Percentiles rank a stretch among this genome's conserved stretches.
Evolutionary conservation across 2,113 vertebrate genomes (phyloP).

Genomic region (Ginglymostoma cirratum): DNA sequence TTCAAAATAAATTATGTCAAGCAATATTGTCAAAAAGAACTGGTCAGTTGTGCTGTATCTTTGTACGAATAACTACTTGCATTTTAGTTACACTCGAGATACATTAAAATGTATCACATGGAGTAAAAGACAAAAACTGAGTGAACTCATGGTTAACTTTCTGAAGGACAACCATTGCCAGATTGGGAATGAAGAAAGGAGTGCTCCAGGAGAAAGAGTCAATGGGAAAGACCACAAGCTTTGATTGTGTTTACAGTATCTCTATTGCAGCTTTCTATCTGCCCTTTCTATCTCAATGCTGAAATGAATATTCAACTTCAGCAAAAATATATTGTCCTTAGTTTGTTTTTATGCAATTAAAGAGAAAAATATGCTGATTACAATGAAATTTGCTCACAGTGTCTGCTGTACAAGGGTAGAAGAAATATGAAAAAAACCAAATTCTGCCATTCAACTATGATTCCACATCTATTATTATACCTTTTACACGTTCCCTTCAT

Average conservation of each 20-base stretch:
- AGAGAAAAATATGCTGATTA: neutral
- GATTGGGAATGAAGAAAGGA: neutral
- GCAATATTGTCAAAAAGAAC: neutral
- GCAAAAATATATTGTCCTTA: neutral
- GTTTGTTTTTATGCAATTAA: neutral
- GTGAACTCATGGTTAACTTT: neutral
- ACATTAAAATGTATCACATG: neutral
- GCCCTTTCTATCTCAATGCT: neutral
- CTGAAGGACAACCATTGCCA: neutral
- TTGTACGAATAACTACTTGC: neutral
- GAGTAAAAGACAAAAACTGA: neutral
- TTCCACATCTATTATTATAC: neutral
- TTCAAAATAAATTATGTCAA: neutral
- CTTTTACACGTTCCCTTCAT: neutral
- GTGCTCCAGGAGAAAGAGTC: neutral
- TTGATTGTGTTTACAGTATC: neutral
- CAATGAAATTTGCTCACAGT: neutral
- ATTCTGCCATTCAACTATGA: neutral
- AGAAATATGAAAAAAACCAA: neutral
- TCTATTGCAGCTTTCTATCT: neutral
- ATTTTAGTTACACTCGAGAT: neutral
- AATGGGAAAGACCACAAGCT: neutral
- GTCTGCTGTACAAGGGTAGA: neutral
- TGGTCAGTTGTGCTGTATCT: neutral
- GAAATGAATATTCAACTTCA: neutral